phyloP scores from a whole-genome alignment of 2,888 invertebrate genomes.

The Mylabris sibirica region DNA sequence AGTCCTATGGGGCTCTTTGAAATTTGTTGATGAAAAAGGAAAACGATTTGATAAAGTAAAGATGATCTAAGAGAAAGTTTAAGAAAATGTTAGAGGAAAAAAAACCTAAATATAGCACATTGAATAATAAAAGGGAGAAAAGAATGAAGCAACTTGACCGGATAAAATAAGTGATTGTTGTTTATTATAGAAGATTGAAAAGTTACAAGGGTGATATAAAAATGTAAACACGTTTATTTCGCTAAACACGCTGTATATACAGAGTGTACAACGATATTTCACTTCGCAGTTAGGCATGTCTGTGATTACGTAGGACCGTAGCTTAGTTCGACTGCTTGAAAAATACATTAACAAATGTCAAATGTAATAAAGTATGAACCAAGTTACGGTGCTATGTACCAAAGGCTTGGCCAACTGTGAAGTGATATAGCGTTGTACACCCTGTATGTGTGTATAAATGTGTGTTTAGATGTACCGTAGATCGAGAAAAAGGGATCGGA shows the following conservation, averaged over 20 bases:
- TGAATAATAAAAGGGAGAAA: neutral
- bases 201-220: slow-evolving; percentile 5
- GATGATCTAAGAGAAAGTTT: neutral
- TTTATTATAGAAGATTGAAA: slow-evolving; percentile 13
- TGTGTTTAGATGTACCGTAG: neutral
- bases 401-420: too few relatives aligned
- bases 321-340: too few relatives aligned
- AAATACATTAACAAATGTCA: too few relatives aligned
- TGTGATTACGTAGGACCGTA: too few relatives aligned
- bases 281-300: too few relatives aligned
- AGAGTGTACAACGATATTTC: too few relatives aligned
- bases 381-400: too few relatives aligned
- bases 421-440: too few relatives aligned
- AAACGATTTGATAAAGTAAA: neutral
- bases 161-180: slow-evolving; percentile 11
- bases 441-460: neutral
- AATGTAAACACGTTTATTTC: slow-evolving; percentile 1
- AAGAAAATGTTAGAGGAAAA: neutral
- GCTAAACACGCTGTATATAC: neutral
- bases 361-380: too few relatives aligned
- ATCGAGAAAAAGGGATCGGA: slow-evolving; percentile 4
- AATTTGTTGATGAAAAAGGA: slow-evolving; percentile 15
- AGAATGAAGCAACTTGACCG: slow-evolving; percentile 4
- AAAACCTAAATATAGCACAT: neutral
- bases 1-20: slow-evolving; percentile 17